Evolutionary conservation across 2,113 vertebrate species (phyloP), one percentile per base, ranked within the genome.

Genomic region (Megaceryle maxima): DNA sequence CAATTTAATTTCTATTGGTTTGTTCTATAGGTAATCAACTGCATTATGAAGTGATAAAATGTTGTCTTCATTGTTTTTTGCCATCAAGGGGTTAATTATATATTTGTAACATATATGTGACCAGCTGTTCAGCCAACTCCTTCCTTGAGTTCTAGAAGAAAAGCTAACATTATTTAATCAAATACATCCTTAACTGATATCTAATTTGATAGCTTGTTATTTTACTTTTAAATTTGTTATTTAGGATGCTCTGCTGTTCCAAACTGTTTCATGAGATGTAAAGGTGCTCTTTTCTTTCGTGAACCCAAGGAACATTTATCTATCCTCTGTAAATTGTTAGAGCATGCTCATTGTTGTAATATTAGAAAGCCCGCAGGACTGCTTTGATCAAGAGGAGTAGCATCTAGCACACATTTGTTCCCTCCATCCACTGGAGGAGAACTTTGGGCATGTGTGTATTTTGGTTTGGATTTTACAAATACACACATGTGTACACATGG

Each of bases 401-500:
- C 13, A 59, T 46, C 62, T 64, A 14, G 64, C 15, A 60, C 22
- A 39, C 3, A 5, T 84, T 91, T 82, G 3, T n/a, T 90, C 6
- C 39, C 9, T 85, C 35, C 28, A 37, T 57, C 44, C 26, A 41
- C 29, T 25, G 24, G 14, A 63, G 9, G 4, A 84, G n/a, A 79
- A 75, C 5, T 13, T 20, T 33, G 55, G 59, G 64, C 43, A 59
- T 55, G 3, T 77, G 44, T 59, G 24, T 41, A 13, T 48, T 92
- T 90, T 83, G 15, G 3, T 88, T 66, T 29, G 35, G 25, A 18
- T 77, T 83, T 88, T 60, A 57, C 6, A 51, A 82, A 75, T 82
- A 17, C 41, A 41, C 10, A 13, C 7, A 43, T 8, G 18, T 12
- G 44, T n/a, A 7, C 8, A 63, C 1, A 25, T 0, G 1, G 20